Conservation (phyloP, 2,888 invertebrate species). For the Dynastes grantii region DNA sequence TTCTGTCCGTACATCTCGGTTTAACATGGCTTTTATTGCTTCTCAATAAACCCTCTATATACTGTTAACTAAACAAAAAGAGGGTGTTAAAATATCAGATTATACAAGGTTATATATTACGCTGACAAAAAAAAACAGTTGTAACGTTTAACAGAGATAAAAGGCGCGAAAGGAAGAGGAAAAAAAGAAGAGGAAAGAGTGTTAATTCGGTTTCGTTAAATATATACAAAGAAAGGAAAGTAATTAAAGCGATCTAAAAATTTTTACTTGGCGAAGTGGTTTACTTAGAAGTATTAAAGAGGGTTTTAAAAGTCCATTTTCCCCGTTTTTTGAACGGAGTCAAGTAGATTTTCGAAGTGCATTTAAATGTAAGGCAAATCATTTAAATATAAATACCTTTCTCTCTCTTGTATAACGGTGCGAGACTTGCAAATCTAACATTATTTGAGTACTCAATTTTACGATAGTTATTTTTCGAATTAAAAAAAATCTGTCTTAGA, state of each 20-base stretch:
- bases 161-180: constrained; percentile 7
- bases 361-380: constrained; percentile 68
- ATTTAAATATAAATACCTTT: constrained; percentile 66
- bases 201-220: constrained; percentile 42
- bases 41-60: too few species aligned
- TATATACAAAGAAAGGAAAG: constrained; percentile 31
- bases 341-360: constrained; percentile 65
- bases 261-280: constrained; percentile 50
- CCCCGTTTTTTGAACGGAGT: constrained; percentile 61
- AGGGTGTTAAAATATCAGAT: constrained; percentile 4
- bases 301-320: constrained; percentile 69
- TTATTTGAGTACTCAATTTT: constrained; percentile 48
- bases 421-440: constrained; percentile 44
- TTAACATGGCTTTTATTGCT: too few species aligned
- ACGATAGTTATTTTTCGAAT: neutral
- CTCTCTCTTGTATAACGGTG: constrained; percentile 20
- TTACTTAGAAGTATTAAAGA: constrained; percentile 63
- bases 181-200: constrained; percentile 16
- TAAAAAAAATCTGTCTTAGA: constrained; percentile 26
- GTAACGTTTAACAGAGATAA: constrained; percentile 16
- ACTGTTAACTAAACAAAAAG: neutral
- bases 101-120: constrained; percentile 3
- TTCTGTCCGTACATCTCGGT: too few species aligned
- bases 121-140: constrained; percentile 3
- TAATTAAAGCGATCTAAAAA: constrained; percentile 39